A percentile compares a stretch with the other conserved stretches of the same genome.
Evolutionary conservation across 1,140 invertebrate species (phyloP).

Genomic region (Globodera ellingtonae): DNA sequence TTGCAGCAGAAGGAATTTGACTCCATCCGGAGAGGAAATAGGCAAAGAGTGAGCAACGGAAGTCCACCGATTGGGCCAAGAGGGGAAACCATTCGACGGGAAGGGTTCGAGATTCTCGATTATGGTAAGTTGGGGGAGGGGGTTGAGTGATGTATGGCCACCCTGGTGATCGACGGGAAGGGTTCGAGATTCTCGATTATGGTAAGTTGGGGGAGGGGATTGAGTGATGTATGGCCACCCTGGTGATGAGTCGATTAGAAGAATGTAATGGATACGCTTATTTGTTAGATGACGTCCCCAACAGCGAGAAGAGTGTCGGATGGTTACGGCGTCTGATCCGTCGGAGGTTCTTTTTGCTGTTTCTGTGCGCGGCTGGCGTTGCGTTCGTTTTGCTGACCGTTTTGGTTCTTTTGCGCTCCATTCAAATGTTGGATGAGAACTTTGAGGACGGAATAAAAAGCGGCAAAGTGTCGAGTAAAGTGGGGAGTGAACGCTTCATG

Average conservation of each 20-base stretch:
- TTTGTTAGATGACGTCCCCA: neutral
- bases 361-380: neutral
- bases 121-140: neutral
- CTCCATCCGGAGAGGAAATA: no score
- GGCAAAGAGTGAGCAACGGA: no score
- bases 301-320: neutral
- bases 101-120: neutral
- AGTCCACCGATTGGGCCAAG: neutral
- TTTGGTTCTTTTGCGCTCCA: slow-evolving; percentile 6
- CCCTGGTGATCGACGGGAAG: neutral
- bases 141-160: no score
- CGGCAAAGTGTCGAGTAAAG: neutral
- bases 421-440: neutral
- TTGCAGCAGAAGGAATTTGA: neutral
- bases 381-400: neutral
- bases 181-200: neutral
- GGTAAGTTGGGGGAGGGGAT: neutral
- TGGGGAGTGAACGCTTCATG: slow-evolving; percentile 5
- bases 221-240: no score
- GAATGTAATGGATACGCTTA: neutral
- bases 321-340: neutral
- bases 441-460: neutral
- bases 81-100: neutral
- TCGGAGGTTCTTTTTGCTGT: neutral
- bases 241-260: no score